Percentiles rank a stretch among this genome's conserved stretches.
Conservation (phyloP, 2,797 vertebrate species). For the Rhyacichthys aspro region DNA sequence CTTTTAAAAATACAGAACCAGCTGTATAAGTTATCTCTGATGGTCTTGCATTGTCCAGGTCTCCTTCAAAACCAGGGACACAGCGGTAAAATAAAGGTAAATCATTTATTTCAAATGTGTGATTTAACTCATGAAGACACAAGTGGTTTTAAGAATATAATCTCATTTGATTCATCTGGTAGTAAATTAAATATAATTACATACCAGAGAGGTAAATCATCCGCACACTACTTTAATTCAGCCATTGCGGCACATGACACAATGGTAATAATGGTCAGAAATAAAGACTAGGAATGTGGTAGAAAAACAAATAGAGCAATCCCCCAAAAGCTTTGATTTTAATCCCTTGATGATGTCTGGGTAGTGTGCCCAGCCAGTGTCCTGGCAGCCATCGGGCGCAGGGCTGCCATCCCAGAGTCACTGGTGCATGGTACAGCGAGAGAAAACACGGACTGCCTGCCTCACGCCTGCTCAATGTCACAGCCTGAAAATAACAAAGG, state of each 20-base stretch:
- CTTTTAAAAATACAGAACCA: too few species aligned
- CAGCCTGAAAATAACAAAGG: slow-evolving; percentile 18
- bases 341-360: slow-evolving; percentile 72
- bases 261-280: slow-evolving; percentile 33
- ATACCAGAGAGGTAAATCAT: background rate
- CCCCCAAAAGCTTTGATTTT: slow-evolving; percentile 65
- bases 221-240: slow-evolving; percentile 2
- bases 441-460: slow-evolving; percentile 65
- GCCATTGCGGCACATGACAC: background rate
- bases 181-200: slow-evolving; percentile 2
- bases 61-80: too few species aligned
- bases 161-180: background rate
- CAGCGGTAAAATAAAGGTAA: too few species aligned
- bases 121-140: too few species aligned
- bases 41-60: too few species aligned
- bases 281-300: slow-evolving; percentile 43
- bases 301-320: slow-evolving; percentile 59
- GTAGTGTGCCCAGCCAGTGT: slow-evolving; percentile 60
- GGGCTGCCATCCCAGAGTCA: slow-evolving; percentile 64
- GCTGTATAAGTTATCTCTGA: too few species aligned
- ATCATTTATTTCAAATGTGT: background rate
- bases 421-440: slow-evolving; percentile 65
- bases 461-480: slow-evolving; percentile 54
- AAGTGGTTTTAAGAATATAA: background rate
- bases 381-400: slow-evolving; percentile 63